Evolutionary conservation across 1,140 invertebrate species (phyloP).

Genomic region (Asobara japonica): DNA sequence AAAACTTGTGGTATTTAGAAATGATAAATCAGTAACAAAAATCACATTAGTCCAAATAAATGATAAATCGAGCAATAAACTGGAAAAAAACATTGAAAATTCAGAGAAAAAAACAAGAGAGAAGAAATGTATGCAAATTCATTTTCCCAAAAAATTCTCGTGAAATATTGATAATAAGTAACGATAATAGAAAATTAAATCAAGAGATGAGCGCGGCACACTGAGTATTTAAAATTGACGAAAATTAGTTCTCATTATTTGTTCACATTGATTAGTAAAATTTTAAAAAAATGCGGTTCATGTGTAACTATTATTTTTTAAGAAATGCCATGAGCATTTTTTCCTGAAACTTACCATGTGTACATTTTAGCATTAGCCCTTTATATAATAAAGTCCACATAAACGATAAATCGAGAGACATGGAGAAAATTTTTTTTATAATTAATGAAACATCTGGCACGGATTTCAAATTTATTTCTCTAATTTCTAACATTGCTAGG

Average conservation of each 20-base stretch:
- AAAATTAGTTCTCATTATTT: slow-evolving; percentile 10
- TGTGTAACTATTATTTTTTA: slow-evolving; percentile 61
- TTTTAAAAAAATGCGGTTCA: slow-evolving; percentile 50
- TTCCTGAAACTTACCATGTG: slow-evolving; percentile 64
- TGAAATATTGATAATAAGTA: slow-evolving; percentile 12
- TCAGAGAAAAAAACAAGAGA: neutral
- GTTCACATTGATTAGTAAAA: neutral
- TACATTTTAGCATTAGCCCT: slow-evolving; percentile 65
- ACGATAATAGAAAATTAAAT: neutral
- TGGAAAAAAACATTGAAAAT: neutral
- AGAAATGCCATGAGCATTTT: slow-evolving; percentile 62
- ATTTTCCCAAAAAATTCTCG: neutral
- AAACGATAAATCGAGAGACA: slow-evolving; percentile 44
- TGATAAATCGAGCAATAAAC: neutral
- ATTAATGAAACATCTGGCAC: neutral
- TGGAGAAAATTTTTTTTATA: too few relatives aligned
- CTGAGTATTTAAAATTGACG: slow-evolving; percentile 26
- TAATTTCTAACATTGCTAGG: neutral
- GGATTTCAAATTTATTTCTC: neutral
- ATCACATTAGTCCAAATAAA: too few relatives aligned
- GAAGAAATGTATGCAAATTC: slow-evolving; percentile 2
- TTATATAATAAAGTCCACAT: slow-evolving; percentile 64
- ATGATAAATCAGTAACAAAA: neutral
- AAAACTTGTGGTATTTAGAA: neutral
- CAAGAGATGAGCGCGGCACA: slow-evolving; percentile 21